Evolutionary conservation across 2,888 invertebrate species (phyloP).

Genomic region (Pammene aurita): DNA sequence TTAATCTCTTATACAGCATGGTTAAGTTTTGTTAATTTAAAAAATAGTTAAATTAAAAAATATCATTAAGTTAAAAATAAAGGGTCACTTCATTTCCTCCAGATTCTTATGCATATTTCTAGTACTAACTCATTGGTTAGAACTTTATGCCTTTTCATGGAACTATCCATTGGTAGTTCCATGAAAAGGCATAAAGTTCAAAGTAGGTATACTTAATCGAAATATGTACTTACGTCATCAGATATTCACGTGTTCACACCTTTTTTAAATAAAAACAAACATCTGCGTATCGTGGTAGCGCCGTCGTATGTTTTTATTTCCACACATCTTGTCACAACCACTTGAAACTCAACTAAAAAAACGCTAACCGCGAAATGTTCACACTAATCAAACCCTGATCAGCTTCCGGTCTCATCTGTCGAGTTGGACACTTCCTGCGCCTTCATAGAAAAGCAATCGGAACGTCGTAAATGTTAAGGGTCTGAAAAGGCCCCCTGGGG

Average conservation of each 20-base stretch:
- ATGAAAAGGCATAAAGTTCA: neutral
- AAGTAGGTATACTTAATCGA: neutral
- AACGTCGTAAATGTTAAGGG: conserved; percentile 86
- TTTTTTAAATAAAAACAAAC: conserved; percentile 18
- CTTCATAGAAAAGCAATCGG: conserved; percentile 86
- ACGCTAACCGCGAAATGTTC: conserved; percentile 12
- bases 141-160: too few relatives aligned
- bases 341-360: conserved; percentile 26
- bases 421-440: conserved; percentile 68
- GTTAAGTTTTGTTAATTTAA: too few relatives aligned
- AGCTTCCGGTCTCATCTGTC: conserved; percentile 72
- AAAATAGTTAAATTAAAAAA: too few relatives aligned
- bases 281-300: conserved; percentile 19
- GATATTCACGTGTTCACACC: conserved; percentile 16
- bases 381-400: conserved; percentile 61
- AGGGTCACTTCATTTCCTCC: too few relatives aligned
- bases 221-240: neutral
- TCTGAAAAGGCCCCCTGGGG: conserved; percentile 83
- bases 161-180: too few relatives aligned
- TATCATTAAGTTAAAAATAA: too few relatives aligned
- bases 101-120: too few relatives aligned
- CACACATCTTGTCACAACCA: conserved; percentile 32
- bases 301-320: conserved; percentile 29
- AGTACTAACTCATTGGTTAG: too few relatives aligned
- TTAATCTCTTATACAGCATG: neutral